Conservation (phyloP, 2,113 vertebrate species). For the Leiothrix lutea region DNA sequence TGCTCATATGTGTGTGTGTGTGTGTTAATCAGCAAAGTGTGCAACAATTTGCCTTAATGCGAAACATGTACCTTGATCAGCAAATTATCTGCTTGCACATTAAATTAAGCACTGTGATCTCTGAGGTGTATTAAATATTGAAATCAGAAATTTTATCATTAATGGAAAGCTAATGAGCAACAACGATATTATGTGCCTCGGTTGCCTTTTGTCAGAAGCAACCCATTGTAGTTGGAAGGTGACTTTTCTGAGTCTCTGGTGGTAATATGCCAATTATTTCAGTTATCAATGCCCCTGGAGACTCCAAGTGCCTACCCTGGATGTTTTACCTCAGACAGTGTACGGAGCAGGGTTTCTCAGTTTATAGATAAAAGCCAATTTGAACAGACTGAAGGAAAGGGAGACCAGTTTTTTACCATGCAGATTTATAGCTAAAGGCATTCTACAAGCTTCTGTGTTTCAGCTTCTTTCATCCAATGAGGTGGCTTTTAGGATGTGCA, state of each 20-base stretch:
- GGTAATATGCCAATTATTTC: conserved; percentile 7
- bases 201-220: not conserved
- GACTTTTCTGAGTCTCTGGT: conserved; percentile 20
- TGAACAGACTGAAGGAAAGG: not conserved
- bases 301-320: not conserved
- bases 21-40: conserved; percentile 10
- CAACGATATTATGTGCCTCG: not conserved
- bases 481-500: not conserved
- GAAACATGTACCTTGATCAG: conserved; percentile 29
- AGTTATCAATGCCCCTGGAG: not conserved
- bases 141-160: conserved; percentile 3
- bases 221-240: conserved; percentile 28
- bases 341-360: not conserved
- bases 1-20: not conserved
- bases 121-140: conserved; percentile 32
- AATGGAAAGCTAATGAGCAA: conserved; percentile 41
- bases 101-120: conserved; percentile 43
- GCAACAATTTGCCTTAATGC: not conserved
- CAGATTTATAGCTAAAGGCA: conserved; percentile 30
- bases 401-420: not conserved
- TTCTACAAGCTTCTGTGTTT: not conserved
- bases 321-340: not conserved
- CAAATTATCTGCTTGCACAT: conserved; percentile 37
- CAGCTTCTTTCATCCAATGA: conserved; percentile 12
- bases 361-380: not conserved